Conservation (phyloP, 2,888 invertebrate species). For the Priocnemis perturbator region DNA sequence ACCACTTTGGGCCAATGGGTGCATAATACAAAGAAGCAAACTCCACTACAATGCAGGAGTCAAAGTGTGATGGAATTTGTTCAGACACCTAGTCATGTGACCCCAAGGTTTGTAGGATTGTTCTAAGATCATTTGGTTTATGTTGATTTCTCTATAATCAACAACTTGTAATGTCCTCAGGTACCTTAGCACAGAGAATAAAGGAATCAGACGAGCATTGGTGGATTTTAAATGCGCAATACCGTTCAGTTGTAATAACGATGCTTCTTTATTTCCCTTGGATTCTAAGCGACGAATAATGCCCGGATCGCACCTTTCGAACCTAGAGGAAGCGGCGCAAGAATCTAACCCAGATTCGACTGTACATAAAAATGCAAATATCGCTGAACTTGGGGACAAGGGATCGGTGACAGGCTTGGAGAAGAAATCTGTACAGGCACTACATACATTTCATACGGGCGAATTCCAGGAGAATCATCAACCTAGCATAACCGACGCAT, state of each 20-base stretch:
- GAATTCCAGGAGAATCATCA: constrained; percentile 57
- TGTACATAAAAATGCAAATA: constrained; percentile 16
- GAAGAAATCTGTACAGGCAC: no score
- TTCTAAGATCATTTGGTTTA: not conserved
- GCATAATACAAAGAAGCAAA: constrained; percentile 53
- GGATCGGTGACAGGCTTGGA: no score
- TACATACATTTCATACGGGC: constrained; percentile 12
- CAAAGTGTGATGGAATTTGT: constrained; percentile 36
- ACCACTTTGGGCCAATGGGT: constrained; percentile 61
- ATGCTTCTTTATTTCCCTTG: constrained; percentile 3
- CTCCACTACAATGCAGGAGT: constrained; percentile 56
- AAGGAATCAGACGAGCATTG: constrained; percentile 60
- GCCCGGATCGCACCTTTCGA: constrained; percentile 42
- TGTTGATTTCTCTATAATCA: no score
- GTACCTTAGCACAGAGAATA: constrained; percentile 1
- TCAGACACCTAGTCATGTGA: constrained; percentile 52
- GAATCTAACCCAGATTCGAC: constrained; percentile 1
- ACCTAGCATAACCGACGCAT: constrained; percentile 32
- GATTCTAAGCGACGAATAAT: constrained; percentile 25
- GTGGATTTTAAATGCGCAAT: constrained; percentile 50
- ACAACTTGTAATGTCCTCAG: not conserved
- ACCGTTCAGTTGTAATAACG: constrained; percentile 16
- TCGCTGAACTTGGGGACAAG: not conserved
- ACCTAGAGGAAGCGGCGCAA: constrained; percentile 41
- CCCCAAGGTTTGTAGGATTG: constrained; percentile 48